A percentile compares a stretch with the other conserved stretches of the same genome.
These are phyloP conservation scores for Caranx melampygus DNA, from an alignment of 2,113 vertebrate genomes.

Conservation along the genomic window DNA sequence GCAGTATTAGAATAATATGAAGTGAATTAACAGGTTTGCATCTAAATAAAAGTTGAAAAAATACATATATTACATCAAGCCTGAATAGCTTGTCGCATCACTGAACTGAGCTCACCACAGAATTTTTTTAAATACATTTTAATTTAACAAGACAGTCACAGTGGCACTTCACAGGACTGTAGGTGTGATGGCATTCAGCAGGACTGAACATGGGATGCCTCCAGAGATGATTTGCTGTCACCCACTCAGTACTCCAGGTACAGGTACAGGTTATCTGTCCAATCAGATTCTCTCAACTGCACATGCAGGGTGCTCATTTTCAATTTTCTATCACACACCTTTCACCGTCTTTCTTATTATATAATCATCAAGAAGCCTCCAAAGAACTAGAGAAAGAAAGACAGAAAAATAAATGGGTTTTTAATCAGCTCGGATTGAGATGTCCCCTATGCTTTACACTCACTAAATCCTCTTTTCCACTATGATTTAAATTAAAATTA, in stretches of 20 bases:
- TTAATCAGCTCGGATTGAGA: background rate
- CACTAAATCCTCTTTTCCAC: conserved; percentile 3
- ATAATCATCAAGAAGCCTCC: background rate
- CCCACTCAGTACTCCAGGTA: background rate
- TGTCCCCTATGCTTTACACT: background rate
- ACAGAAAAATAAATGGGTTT: conserved; percentile 1
- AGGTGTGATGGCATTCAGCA: too few relatives aligned
- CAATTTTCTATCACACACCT: background rate
- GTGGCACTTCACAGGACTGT: too few relatives aligned
- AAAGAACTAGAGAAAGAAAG: background rate
- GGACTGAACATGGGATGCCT: background rate
- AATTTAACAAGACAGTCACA: background rate
- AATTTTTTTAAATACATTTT: background rate
- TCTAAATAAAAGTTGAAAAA: background rate
- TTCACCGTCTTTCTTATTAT: background rate
- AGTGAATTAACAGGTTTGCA: background rate
- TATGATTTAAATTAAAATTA: conserved; percentile 1
- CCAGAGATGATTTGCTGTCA: background rate
- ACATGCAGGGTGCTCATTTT: background rate
- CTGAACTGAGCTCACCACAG: background rate
- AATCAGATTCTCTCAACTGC: background rate
- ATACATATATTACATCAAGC: background rate
- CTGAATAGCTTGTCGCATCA: background rate
- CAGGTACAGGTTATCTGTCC: background rate
- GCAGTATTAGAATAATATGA: background rate